Base-by-base conservation (phyloP, 2,888 invertebrate species). In the Leptinotarsa tumamoca region DNA sequence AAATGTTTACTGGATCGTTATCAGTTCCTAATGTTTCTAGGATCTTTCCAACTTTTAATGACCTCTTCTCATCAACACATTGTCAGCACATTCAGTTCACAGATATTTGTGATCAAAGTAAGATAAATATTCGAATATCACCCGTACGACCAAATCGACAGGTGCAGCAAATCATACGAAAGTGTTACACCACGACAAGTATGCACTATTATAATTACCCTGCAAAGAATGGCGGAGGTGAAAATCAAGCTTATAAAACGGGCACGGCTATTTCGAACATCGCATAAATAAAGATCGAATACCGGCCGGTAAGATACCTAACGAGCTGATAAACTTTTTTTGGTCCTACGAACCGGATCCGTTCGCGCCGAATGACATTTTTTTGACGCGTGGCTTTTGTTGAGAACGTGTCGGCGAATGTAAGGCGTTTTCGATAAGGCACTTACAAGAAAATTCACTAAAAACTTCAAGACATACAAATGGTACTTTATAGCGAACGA, bases 361-460 rank as follows among this genome's bases (percentile, higher is more conserved):
- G 51, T 61, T 56, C 27, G 14, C 51, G 58, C 13, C 18, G 72
- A 63, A 63, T n/a, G 63, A 18, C 67, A 61, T 61, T 73, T 68
- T 72, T 73, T 73, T 49, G 51, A 43, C 68, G 68, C 54, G 15
- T 52, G 23, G 68, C 69, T 69, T 66, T 73, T 66, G 69, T 73
- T 73, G 51, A 18, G 21, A n/a, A 43, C 63, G 43, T n/a, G 63
- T 63, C 63, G 68, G 21, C 54, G 69, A 63, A 73, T 69, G 73
- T 68, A 63, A 49, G 69, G 63, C 66, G 27, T 73, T 15, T 23
- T n/a, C 68, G 73, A 73, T 73, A 73, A 51, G 63, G 69, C 23
- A 17, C 21, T 63, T 72, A 75, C 75, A 75, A 75, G 75, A 71
- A 72, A 72, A 75, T 68, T 68, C 75, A 75, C 71, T 75, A 75